Base-by-base conservation (phyloP, 2,888 invertebrate species). In the Zonitis immaculata region DNA sequence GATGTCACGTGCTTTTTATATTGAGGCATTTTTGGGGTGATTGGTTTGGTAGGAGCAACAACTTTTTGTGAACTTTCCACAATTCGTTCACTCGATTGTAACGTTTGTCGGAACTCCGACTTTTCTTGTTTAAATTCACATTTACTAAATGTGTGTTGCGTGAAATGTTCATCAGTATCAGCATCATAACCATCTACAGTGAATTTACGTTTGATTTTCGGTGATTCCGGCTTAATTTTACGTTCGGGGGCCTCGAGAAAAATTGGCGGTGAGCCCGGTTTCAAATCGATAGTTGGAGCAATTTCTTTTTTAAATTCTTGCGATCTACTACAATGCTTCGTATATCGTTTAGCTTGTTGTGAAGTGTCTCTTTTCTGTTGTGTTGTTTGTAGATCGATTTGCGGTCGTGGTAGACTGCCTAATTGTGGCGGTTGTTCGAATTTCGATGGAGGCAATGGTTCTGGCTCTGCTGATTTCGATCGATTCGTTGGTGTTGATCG, bases 81-180 rank as follows among this genome's bases (percentile, higher is more conserved):
- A 57, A 64, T 61, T 52, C 62, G 67, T 27, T 69, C 66, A 49
- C 66, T 71, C 22, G 68, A 66, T 58, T 73, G 71, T 25, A 66
- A 64, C 43, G 65, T 57, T 49, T 73, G 72, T 54, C 62, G 69
- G 53, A 66, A 68, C 52, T 73, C 71, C 14, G 66, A 67, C 57
- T 60, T 66, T 54, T 74, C 73, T 44, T 69, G 69, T 48, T 59
- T 63, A 56, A 66, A 65, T 57, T 75, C 73, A 6, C 67, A 66
- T 57, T 68, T 72, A 42, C 58, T 63, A 44, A 68, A 65, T 47
- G 65, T 64, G 25, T 58, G 56, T 43, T 67, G 63, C 16, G 59
- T 71, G 12, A 80, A 76, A 2, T 83, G 82, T 61, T 86, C 86
- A 61, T 86, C 86, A 0, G 86, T 86, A 65, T 87, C 87, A 1